A percentile compares a stretch with the other conserved stretches of the same genome.
These are phyloP conservation scores for Pinctada fucata DNA, from an alignment of 2,888 invertebrate genomes.

Conservation along the genomic window DNA sequence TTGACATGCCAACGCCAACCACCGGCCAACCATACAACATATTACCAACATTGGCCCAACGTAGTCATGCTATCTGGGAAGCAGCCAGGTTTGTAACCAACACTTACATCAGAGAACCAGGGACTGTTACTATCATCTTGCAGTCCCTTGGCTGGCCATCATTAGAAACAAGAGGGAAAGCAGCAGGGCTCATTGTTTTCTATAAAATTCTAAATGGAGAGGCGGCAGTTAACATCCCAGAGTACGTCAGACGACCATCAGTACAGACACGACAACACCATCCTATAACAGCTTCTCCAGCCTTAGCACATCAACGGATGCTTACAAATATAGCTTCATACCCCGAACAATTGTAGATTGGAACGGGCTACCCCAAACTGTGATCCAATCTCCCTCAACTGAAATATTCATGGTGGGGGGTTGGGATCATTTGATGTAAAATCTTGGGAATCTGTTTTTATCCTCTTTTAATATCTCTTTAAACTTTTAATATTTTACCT, in stretches of 20 bases:
- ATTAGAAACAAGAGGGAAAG: background rate
- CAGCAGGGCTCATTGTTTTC: background rate
- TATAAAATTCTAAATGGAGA: no score
- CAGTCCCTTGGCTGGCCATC: background rate
- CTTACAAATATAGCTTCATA: slow-evolving; percentile 5
- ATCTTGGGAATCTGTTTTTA: no score
- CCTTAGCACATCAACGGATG: slow-evolving; percentile 8
- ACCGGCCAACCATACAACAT: no score
- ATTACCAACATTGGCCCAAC: no score
- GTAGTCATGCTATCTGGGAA: background rate
- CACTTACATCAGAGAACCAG: background rate
- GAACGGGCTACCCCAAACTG: background rate
- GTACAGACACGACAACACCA: background rate
- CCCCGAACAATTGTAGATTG: slow-evolving; percentile 2
- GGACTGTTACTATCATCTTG: background rate
- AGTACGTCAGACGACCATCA: background rate
- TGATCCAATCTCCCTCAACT: no score
- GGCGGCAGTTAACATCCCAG: no score
- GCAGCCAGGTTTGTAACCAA: background rate
- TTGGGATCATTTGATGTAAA: no score
- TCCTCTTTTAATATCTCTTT: no score
- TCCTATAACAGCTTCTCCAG: slow-evolving; percentile 1
- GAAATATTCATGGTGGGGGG: no score
- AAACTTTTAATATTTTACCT: no score
- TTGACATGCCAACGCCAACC: no score